A percentile compares a stretch with the other conserved stretches of the same genome.
Conservation (phyloP, 2,113 vertebrate genomes). For the Albula goreensis region DNA sequence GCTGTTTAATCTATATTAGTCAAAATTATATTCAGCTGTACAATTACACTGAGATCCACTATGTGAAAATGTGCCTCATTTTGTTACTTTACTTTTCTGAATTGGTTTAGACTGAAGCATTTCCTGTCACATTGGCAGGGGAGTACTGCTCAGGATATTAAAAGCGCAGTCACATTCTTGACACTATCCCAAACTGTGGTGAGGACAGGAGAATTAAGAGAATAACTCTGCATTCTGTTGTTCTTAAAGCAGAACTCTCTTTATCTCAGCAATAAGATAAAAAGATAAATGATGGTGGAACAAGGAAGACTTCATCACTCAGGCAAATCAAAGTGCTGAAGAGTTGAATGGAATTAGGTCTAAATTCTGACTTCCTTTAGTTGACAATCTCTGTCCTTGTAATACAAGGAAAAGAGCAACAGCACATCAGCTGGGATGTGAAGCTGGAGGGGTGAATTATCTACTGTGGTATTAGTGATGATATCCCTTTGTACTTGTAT, state of each 20-base stretch:
- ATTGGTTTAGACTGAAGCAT: not conserved
- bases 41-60: not conserved
- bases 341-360: too few species aligned
- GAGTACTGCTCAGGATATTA: not conserved
- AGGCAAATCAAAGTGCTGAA: too few species aligned
- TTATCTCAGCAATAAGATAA: too few species aligned
- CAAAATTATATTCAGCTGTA: too few species aligned
- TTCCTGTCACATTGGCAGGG: not conserved
- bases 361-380: too few species aligned
- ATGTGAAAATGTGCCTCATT: not conserved
- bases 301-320: too few species aligned
- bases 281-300: too few species aligned
- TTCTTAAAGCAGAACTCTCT: not conserved
- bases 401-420: too few species aligned
- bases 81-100: not conserved
- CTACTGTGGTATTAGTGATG: not conserved
- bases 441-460: too few species aligned
- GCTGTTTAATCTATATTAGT: too few species aligned
- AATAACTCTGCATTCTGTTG: not conserved
- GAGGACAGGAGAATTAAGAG: not conserved
- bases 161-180: constrained; percentile 21
- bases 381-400: too few species aligned
- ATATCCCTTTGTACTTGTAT: not conserved
- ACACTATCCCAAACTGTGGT: constrained; percentile 12
- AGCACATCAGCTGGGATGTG: too few species aligned